phyloP scores from a whole-genome alignment of 2,888 invertebrate species.

The Bombylius discolor region DNA sequence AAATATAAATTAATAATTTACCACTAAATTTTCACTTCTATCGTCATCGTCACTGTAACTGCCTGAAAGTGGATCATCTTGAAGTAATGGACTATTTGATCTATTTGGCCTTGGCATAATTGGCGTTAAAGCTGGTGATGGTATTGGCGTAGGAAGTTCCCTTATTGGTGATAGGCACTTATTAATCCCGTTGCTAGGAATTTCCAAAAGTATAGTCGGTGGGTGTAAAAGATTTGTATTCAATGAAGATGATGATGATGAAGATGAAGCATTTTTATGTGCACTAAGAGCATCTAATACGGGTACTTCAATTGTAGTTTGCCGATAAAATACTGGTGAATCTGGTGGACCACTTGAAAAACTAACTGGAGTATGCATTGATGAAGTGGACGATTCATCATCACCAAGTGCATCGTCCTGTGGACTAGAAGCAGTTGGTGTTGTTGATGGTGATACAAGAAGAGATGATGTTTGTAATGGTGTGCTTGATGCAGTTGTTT shows the following conservation, averaged over 20 bases:
- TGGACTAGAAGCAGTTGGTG: constrained; percentile 60
- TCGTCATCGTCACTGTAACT: constrained; percentile 39
- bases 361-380: constrained; percentile 47
- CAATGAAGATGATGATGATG: constrained; percentile 26
- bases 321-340: constrained; percentile 44
- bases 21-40: constrained; percentile 19
- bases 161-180: constrained; percentile 69
- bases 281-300: constrained; percentile 57
- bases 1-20: constrained; percentile 9
- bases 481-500: constrained; percentile 42
- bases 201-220: constrained; percentile 63
- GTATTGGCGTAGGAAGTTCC: constrained; percentile 62
- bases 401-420: constrained; percentile 58
- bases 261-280: constrained; percentile 42
- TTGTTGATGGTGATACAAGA: constrained; percentile 52
- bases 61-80: constrained; percentile 23
- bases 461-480: constrained; percentile 41
- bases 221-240: constrained; percentile 52
- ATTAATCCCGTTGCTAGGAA: constrained; percentile 51
- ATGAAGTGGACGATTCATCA: constrained; percentile 59
- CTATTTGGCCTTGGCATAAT: constrained; percentile 39
- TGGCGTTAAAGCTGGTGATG: constrained; percentile 57
- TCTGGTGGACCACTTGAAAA: constrained; percentile 46
- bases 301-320: constrained; percentile 43
- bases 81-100: constrained; percentile 24